phyloP scores from a whole-genome alignment of 2,113 vertebrate species.

The Catharus bicknelli region DNA sequence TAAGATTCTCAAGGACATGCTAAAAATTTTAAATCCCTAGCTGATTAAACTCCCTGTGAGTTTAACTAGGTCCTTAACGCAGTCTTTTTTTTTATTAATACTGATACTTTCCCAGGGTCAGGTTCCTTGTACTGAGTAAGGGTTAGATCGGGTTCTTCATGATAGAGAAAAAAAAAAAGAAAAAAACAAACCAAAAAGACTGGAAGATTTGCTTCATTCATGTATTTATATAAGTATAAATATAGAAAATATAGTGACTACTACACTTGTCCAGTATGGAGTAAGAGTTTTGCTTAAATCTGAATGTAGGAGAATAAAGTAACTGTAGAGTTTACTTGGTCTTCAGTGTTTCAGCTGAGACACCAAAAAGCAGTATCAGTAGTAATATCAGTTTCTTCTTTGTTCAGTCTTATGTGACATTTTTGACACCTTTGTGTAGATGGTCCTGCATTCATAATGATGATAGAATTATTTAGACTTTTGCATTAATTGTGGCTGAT shows the following conservation, averaged over 20 bases:
- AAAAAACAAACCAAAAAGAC: neutral
- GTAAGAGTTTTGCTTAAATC: neutral
- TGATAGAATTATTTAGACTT: neutral
- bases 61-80: neutral
- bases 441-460: neutral
- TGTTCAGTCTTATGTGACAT: neutral
- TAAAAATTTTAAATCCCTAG: neutral
- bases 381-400: neutral
- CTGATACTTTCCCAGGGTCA: neutral
- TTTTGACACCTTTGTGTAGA: neutral
- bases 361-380: neutral
- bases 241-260: neutral
- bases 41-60: neutral
- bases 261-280: neutral
- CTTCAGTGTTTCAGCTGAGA: neutral
- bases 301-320: neutral
- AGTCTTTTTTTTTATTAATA: neutral
- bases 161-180: neutral
- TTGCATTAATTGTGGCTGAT: neutral
- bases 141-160: neutral
- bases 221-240: neutral
- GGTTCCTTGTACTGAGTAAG: neutral
- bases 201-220: neutral
- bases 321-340: neutral
- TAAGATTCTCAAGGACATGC: neutral